A percentile compares a stretch with the other conserved stretches of the same genome.
These are phyloP conservation scores for Cinclus cinclus DNA, from an alignment of 2,113 vertebrate genomes.

Conservation along the genomic window DNA sequence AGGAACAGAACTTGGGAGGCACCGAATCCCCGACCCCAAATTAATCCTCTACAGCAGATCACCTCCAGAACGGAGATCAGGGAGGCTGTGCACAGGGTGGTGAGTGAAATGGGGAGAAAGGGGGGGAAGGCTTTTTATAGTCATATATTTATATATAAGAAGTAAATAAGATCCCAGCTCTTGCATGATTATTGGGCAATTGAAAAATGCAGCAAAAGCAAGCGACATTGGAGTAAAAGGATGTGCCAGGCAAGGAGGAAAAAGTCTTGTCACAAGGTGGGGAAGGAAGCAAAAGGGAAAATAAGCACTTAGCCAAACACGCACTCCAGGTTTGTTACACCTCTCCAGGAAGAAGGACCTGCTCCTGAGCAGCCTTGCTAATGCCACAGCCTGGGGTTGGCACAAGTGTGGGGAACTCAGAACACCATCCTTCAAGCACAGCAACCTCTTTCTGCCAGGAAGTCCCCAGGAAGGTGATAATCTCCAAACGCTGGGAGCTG, in stretches of 20 bases:
- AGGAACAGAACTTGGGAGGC: slow-evolving; percentile 1
- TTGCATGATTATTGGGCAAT: slow-evolving; percentile 45
- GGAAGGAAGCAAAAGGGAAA: not conserved
- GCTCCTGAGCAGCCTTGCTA: not conserved
- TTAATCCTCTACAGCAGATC: not conserved
- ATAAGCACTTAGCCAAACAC: slow-evolving; percentile 43
- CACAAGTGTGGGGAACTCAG: not conserved
- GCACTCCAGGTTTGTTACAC: slow-evolving; percentile 17
- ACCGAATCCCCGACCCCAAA: not conserved
- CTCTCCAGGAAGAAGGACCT: not conserved
- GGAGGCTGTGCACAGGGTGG: not conserved
- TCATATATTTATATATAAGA: slow-evolving; percentile 55
- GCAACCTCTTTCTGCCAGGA: not conserved
- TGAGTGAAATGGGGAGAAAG: not conserved
- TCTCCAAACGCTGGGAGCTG: not conserved
- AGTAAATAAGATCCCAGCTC: slow-evolving; percentile 67
- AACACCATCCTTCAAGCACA: not conserved
- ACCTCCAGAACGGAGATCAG: not conserved
- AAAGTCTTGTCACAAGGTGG: not conserved
- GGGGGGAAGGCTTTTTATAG: not conserved
- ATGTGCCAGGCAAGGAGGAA: slow-evolving; percentile 55
- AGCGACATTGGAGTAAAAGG: slow-evolving; percentile 58
- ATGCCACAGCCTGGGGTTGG: not conserved
- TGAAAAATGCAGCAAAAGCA: slow-evolving; percentile 68
- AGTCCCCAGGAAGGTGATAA: not conserved